Evolutionary conservation across 2,888 invertebrate species (phyloP).

Genomic region (Escarpia spicata): DNA sequence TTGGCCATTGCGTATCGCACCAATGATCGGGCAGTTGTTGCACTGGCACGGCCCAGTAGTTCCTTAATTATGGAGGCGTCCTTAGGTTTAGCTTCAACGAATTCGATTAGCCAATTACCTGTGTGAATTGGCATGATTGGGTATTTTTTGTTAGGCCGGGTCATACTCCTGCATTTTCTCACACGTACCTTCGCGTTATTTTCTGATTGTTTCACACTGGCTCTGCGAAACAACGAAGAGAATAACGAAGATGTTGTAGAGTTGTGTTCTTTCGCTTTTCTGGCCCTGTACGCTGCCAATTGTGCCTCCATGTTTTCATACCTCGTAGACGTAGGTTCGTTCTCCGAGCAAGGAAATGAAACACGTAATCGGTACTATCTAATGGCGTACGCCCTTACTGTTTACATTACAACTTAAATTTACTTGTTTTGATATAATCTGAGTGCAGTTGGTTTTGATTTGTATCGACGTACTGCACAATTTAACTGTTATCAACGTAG

Average conservation of each 20-base stretch:
- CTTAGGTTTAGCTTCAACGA: too few species aligned
- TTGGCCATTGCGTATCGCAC: too few species aligned
- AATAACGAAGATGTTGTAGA: neutral
- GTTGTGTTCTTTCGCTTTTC: conserved; percentile 13
- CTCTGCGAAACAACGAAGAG: neutral
- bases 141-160: too few species aligned
- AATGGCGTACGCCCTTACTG: too few species aligned
- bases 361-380: neutral
- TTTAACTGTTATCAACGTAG: neutral
- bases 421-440: too few species aligned
- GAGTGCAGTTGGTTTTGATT: neutral
- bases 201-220: neutral
- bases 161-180: too few species aligned
- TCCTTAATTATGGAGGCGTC: too few species aligned
- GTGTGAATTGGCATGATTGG: too few species aligned
- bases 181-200: neutral
- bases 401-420: too few species aligned
- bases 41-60: too few species aligned
- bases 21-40: too few species aligned
- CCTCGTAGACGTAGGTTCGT: neutral
- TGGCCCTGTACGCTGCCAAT: conserved; percentile 19
- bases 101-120: too few species aligned
- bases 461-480: neutral
- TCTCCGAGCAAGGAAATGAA: neutral
- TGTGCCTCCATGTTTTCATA: conserved; percentile 18